Conservation (phyloP, 2,888 invertebrate species). For the Aricia artaxerxes region DNA sequence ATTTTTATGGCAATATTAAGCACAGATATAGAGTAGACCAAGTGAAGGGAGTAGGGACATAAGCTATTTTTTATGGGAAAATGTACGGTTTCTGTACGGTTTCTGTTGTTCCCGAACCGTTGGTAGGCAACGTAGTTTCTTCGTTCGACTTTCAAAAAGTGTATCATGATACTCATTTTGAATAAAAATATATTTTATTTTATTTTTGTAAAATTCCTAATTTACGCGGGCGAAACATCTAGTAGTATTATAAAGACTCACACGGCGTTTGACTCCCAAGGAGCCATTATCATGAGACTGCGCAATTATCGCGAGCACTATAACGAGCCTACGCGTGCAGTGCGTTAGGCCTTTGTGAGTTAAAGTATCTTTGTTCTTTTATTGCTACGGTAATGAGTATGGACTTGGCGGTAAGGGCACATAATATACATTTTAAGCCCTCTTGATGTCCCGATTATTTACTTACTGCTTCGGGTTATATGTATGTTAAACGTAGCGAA, state of each 20-base stretch:
- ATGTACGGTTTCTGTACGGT: too few relatives aligned
- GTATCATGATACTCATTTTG: too few relatives aligned
- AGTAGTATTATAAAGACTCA: neutral
- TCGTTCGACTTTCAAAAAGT: too few relatives aligned
- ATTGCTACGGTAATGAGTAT: constrained; percentile 16
- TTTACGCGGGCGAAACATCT: too few relatives aligned
- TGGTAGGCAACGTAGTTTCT: too few relatives aligned
- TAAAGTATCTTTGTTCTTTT: constrained; percentile 12
- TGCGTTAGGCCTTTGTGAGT: neutral
- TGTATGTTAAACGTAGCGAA: neutral
- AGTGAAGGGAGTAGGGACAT: too few relatives aligned
- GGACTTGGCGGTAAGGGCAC: constrained; percentile 3
- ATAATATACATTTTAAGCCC: neutral
- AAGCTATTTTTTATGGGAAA: too few relatives aligned
- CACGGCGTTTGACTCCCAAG: neutral
- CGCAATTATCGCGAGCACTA: constrained; percentile 10
- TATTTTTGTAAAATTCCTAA: too few relatives aligned
- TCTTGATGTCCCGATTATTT: neutral
- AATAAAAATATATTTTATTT: too few relatives aligned
- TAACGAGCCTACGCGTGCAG: neutral
- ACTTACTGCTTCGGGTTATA: neutral
- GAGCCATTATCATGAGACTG: constrained; percentile 10
- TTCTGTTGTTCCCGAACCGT: too few relatives aligned
- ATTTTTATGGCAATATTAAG: too few relatives aligned
- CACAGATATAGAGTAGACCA: too few relatives aligned